Evolutionary conservation across 1,140 invertebrate species (phyloP).

Genomic region (Aporrectodea caliginosa): DNA sequence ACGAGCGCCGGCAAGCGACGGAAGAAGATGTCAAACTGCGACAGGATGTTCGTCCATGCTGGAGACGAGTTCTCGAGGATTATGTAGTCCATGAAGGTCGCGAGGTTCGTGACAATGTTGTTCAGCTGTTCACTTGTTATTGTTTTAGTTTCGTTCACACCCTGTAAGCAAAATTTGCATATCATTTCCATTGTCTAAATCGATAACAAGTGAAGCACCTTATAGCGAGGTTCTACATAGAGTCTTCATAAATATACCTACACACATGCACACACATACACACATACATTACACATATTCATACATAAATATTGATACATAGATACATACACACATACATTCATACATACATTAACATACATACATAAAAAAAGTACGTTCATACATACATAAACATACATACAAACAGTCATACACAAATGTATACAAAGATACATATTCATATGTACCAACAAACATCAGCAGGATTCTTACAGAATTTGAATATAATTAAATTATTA

Average conservation of each 20-base stretch:
- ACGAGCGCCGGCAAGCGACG: constrained; percentile 70
- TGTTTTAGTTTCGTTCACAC: constrained; percentile 81
- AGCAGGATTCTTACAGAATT: too few relatives aligned
- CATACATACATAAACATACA: too few relatives aligned
- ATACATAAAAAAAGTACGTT: too few relatives aligned
- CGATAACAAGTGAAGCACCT: not conserved
- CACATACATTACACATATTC: not conserved
- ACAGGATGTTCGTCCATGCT: constrained; percentile 72
- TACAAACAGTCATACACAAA: too few relatives aligned
- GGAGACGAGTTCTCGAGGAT: constrained; percentile 74
- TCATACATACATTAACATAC: too few relatives aligned
- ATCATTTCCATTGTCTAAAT: not conserved
- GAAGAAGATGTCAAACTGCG: constrained; percentile 80
- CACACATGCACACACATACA: not conserved
- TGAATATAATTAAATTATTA: too few relatives aligned
- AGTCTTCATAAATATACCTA: not conserved
- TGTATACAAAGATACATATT: too few relatives aligned
- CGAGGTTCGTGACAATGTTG: constrained; percentile 75
- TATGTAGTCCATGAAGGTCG: constrained; percentile 86
- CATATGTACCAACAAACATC: too few relatives aligned
- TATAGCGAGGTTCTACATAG: not conserved
- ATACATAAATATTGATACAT: not conserved
- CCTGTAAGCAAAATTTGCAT: constrained; percentile 56
- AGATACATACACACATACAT: too few relatives aligned
- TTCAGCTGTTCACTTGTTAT: constrained; percentile 68